Base-by-base conservation (phyloP, 2,888 invertebrate species). In the Dasysyrphus tricinctus region DNA sequence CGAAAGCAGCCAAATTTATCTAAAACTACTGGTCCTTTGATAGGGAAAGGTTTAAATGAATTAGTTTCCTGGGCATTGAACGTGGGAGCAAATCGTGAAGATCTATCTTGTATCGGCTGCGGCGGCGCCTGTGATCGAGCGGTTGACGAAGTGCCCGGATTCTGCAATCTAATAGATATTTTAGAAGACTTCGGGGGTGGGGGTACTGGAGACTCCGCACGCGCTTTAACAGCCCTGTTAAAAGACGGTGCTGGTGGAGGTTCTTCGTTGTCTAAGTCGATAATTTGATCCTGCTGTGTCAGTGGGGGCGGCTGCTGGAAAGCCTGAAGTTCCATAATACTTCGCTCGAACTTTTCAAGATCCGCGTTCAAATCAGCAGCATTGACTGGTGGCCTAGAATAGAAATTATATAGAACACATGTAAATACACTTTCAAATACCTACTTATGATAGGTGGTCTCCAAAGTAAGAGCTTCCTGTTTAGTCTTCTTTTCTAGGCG, bases 1-100 rank as follows among this genome's bases (percentile, higher is more conserved):
- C 96, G 94, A 93, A 96, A 94, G 88, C 95, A 95, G 0, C 96
- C 96, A 90, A 96, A 96, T 92, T 96, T 96, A 91, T 96, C 96
- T 88, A 96, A 92, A 19, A 96, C 95, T 75, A 95, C 94, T 91
- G 95, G 91, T 90, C 89, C 89, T 47, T 91, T 91, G 19, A 91
- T 91, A 82, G 91, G 90, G 88, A 92, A 92, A 4, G 92, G 88
- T 14, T 87, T 77, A 57, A 88, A 72, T 16, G 77, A 49, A 19
- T 82, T 49, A 32, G 88, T 63, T 16, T 78, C 61, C n/a, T 80
- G 29, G 5, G 59, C 51, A 12, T 54, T 47, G 3, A 51, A 74
- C 16, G 76, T 65, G 67, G 65, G 73, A 8, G 7, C 7, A 42
- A 34, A 49, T 49, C 49, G 47, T 11, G 74, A 39, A 65, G 19